Percentiles rank a stretch among this genome's conserved stretches.
These are phyloP conservation scores for Protonibea diacanthus DNA, from an alignment of 2,797 vertebrate genomes.

Conservation along the genomic window DNA sequence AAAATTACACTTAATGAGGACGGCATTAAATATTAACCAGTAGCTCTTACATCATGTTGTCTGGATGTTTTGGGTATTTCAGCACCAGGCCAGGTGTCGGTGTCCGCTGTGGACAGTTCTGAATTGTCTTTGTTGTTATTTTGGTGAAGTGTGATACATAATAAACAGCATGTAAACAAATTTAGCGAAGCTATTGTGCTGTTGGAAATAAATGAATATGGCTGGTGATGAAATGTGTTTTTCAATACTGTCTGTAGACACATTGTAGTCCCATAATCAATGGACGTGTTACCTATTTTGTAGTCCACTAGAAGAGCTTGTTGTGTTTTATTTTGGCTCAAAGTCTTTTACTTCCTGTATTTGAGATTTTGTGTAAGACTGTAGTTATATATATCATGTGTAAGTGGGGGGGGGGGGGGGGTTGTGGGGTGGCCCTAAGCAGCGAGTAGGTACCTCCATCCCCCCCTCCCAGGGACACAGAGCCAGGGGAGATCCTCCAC, in stretches of 20 bases:
- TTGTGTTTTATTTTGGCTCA: neutral
- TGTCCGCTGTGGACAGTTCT: neutral
- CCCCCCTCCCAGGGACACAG: constrained; percentile 6
- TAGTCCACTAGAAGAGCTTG: too few species aligned
- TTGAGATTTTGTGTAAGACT: neutral
- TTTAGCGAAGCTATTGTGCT: neutral
- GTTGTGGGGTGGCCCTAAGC: constrained; percentile 26
- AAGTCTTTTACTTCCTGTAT: constrained; percentile 3
- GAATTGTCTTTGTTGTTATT: neutral
- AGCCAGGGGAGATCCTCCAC: constrained; percentile 69
- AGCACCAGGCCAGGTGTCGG: neutral
- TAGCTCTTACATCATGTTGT: neutral
- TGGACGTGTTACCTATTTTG: constrained; percentile 7
- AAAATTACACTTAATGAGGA: neutral
- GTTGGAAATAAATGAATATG: neutral
- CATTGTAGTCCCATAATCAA: neutral
- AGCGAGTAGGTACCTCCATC: constrained; percentile 17
- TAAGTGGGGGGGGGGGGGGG: neutral
- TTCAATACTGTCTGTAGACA: neutral
- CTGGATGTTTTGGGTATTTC: neutral
- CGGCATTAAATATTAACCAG: neutral
- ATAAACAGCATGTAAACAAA: neutral
- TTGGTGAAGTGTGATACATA: neutral
- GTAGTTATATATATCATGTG: neutral
- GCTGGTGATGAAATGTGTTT: neutral